Conservation (phyloP, 2,888 invertebrate genomes). For the Glaucopsyche alexis region DNA sequence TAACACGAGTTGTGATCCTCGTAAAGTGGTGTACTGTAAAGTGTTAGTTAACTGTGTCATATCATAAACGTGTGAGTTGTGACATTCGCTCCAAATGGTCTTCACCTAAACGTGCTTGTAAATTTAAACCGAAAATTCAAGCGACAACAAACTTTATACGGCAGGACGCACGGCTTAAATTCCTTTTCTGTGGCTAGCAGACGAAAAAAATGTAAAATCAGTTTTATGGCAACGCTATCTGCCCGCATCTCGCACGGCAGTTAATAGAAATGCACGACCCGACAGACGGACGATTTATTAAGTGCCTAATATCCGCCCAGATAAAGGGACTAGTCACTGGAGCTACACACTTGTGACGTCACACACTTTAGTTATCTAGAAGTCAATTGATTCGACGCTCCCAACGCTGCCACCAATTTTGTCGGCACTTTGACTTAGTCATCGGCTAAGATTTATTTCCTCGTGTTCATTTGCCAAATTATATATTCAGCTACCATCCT, state of each 20-base stretch:
- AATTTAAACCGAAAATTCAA: neutral
- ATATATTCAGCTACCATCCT: neutral
- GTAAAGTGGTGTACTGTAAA: neutral
- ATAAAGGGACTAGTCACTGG: slow-evolving; percentile 34
- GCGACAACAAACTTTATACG: neutral
- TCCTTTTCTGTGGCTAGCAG: neutral
- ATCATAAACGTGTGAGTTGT: slow-evolving; percentile 15
- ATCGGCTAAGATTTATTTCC: neutral
- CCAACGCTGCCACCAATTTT: slow-evolving; percentile 2
- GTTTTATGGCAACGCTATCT: slow-evolving; percentile 31
- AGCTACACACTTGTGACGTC: slow-evolving; percentile 14
- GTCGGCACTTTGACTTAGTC: slow-evolving; percentile 17
- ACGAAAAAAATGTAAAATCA: slow-evolving; percentile 22
- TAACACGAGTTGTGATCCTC: neutral
- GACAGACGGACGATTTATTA: slow-evolving; percentile 38
- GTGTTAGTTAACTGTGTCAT: neutral
- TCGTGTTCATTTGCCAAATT: neutral
- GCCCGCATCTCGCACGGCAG: slow-evolving; percentile 40
- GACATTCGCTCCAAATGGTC: neutral
- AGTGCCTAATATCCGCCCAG: slow-evolving; percentile 39
- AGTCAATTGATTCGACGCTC: slow-evolving; percentile 10
- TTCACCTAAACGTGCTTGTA: slow-evolving; percentile 22
- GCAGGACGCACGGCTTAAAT: neutral
- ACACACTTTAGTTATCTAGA: slow-evolving; percentile 11
- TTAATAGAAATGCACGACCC: slow-evolving; percentile 38